Evolutionary conservation across 2,888 invertebrate genomes (phyloP), one percentile per base, ranked within the genome.

Genomic region (Nephrotoma flavescens): DNA sequence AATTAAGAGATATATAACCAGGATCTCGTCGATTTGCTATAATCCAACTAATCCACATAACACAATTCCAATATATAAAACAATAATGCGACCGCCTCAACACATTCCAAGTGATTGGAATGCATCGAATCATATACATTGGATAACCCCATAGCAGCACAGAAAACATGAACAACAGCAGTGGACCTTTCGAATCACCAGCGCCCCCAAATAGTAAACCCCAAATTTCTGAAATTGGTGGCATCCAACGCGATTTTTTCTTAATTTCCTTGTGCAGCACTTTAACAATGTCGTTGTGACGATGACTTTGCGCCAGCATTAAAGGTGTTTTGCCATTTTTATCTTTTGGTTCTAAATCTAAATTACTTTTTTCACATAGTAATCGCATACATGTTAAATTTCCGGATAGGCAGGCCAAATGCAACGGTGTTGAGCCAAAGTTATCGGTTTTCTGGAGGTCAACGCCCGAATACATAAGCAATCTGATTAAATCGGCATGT

Each of bases 11-110:
- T 87, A 98, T 95, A 90, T 96, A 98, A 15, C 97, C 97, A 0
- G 98, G 98, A 91, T 98, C 97, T 86, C 96, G 94, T 19, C 97
- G 94, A 90, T 97, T 97, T 4, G 97, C 97, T 86, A 97, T 95
- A 87, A 97, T 94, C 95, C 98, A 97, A 89, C 97, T 96, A 9
- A 97, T 92, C 98, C 98, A 98, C 97, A 98, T 98, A 9, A 97
- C 94, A 5, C 95, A 93, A 91, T 98, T 98, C 95, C 97, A 96
- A 89, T 97, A 96, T 88, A 98, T 95, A 91, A 98, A 98, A 89
- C 96, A 95, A 89, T 97, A 96, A 91, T 98, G 97, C 0, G 96
- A 96, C 0, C 96, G 95, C 0, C 97, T 94, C 71, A 97, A 92
- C 6, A 96, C 95, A 90, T 97, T 96, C 97, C 97, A 98, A 0